Conservation (phyloP, 2,888 invertebrate genomes). For the Epinotia brunnichana region DNA sequence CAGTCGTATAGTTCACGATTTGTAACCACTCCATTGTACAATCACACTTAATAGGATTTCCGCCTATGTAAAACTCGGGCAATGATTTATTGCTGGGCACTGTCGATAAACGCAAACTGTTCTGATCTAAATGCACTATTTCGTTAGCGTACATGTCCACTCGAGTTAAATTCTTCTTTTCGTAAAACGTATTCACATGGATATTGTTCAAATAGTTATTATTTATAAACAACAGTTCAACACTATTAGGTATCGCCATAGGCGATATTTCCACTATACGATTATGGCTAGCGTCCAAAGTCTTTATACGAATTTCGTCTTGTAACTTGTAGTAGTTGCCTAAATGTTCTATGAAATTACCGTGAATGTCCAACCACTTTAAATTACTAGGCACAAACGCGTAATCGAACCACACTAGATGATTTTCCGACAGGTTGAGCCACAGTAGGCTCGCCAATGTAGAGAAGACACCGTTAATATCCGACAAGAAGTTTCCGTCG, state of each 20-base stretch:
- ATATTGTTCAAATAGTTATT: conserved; percentile 93
- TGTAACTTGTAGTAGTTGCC: conserved; percentile 95
- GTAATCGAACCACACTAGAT: conserved; percentile 96
- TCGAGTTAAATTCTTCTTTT: conserved; percentile 92
- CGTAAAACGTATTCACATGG: conserved; percentile 92
- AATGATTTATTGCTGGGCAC: conserved; percentile 88
- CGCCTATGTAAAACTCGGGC: conserved; percentile 95
- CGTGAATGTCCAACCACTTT: conserved; percentile 95
- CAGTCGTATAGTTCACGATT: conserved; percentile 93
- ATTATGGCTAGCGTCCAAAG: conserved; percentile 95
- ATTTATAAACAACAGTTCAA: conserved; percentile 94
- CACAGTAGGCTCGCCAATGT: conserved; percentile 92
- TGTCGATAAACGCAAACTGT: conserved; percentile 90
- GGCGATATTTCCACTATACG: conserved; percentile 91
- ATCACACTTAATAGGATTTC: conserved; percentile 97
- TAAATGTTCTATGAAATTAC: conserved; percentile 93
- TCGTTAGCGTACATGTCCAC: conserved; percentile 96
- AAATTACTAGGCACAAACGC: conserved; percentile 95
- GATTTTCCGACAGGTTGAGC: conserved; percentile 95
- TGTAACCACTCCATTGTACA: conserved; percentile 98
- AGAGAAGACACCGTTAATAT: conserved; percentile 95
- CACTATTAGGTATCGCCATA: conserved; percentile 94
- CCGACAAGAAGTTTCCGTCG: conserved; percentile 93
- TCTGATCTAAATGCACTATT: conserved; percentile 91
- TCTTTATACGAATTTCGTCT: conserved; percentile 91